phyloP scores from a whole-genome alignment of 1,140 invertebrate genomes.

The Cydia strobilella region DNA sequence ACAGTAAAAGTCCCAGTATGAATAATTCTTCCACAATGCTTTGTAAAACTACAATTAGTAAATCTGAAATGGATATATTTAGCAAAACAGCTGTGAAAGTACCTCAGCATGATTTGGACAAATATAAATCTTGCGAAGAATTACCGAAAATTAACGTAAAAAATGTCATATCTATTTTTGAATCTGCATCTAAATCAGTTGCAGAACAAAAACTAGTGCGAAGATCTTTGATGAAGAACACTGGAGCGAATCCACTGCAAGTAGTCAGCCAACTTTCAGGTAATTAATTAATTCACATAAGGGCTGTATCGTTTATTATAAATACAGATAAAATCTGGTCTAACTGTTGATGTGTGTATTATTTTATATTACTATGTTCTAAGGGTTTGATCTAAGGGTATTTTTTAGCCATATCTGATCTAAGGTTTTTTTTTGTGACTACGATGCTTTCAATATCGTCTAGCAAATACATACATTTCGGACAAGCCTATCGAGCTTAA shows the following conservation, averaged over 20 bases:
- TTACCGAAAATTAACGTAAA: constrained; percentile 71
- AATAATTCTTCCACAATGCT: constrained; percentile 31
- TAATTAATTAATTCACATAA: constrained; percentile 35
- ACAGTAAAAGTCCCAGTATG: constrained; percentile 39
- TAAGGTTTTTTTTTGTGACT: too few species aligned
- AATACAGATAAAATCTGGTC: too few species aligned
- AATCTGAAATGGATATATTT: constrained; percentile 76
- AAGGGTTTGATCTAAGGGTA: too few species aligned
- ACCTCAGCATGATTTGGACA: constrained; percentile 56
- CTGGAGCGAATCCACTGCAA: constrained; percentile 33
- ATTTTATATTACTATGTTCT: too few species aligned
- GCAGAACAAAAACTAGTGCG: constrained; percentile 39
- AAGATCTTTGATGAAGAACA: not conserved
- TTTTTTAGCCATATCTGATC: too few species aligned
- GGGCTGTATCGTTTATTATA: too few species aligned
- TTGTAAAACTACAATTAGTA: constrained; percentile 57
- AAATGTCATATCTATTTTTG: constrained; percentile 69
- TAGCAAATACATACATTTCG: too few species aligned
- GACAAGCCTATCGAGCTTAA: too few species aligned
- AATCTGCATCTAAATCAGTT: constrained; percentile 61
- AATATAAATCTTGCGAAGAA: constrained; percentile 73
- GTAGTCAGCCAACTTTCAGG: constrained; percentile 53
- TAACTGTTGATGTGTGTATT: too few species aligned
- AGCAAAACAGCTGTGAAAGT: constrained; percentile 52
- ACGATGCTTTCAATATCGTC: too few species aligned